Evolutionary conservation across 2,888 invertebrate genomes (phyloP).

Genomic region (Belgica antarctica): DNA sequence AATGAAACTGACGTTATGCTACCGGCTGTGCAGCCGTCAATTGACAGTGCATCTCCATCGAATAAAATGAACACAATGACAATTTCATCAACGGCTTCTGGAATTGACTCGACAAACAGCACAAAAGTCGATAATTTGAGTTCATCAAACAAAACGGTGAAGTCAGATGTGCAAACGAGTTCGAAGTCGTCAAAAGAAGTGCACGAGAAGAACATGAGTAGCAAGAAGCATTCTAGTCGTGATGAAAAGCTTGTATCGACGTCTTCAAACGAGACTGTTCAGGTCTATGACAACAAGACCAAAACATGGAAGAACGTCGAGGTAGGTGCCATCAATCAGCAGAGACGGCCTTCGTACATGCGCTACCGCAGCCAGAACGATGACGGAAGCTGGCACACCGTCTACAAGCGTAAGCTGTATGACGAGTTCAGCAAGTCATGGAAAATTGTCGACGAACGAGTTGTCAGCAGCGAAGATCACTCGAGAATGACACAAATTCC

Average conservation of each 20-base stretch:
- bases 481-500: constrained; percentile 48
- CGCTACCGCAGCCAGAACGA: constrained; percentile 54
- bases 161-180: constrained; percentile 42
- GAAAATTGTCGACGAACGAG: constrained; percentile 58
- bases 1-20: constrained; percentile 46
- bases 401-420: constrained; percentile 55
- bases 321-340: constrained; percentile 46
- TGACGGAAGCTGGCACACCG: constrained; percentile 54
- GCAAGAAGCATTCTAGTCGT: constrained; percentile 39
- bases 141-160: constrained; percentile 22
- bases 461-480: constrained; percentile 54
- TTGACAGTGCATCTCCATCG: constrained; percentile 9
- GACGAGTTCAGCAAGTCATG: constrained; percentile 54
- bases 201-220: constrained; percentile 36
- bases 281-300: constrained; percentile 54
- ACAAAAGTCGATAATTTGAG: background rate
- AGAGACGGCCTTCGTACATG: constrained; percentile 50
- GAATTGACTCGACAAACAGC: background rate
- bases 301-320: constrained; percentile 53
- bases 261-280: constrained; percentile 47
- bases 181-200: constrained; percentile 39
- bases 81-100: background rate
- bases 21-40: constrained; percentile 17
- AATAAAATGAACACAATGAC: constrained; percentile 26
- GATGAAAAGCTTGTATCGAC: constrained; percentile 43